phyloP scores from a whole-genome alignment of 2,888 invertebrate genomes.

The Shargacucullia verbasci region DNA sequence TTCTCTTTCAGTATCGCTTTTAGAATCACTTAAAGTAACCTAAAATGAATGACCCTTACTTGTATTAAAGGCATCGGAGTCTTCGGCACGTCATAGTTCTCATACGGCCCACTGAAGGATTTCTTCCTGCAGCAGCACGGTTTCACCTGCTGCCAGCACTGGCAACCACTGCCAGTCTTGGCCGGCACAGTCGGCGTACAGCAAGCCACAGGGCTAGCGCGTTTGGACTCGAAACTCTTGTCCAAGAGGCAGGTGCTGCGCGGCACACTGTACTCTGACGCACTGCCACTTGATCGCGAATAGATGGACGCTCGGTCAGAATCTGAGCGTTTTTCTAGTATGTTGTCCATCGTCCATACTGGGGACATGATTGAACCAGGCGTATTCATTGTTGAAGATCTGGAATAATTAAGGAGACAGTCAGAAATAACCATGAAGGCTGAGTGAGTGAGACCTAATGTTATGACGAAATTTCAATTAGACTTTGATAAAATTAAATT shows the following conservation, averaged over 20 bases:
- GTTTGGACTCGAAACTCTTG: slow-evolving; percentile 86
- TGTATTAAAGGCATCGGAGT: slow-evolving; percentile 89
- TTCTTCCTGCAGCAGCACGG: slow-evolving; percentile 82
- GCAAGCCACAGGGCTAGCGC: slow-evolving; percentile 80
- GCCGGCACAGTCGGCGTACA: slow-evolving; percentile 90
- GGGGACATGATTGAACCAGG: slow-evolving; percentile 87
- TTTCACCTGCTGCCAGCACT: slow-evolving; percentile 80
- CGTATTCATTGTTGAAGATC: slow-evolving; percentile 89
- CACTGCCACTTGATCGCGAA: slow-evolving; percentile 90
- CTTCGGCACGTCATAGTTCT: slow-evolving; percentile 95
- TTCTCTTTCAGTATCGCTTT: too few species aligned
- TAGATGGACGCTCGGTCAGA: slow-evolving; percentile 91
- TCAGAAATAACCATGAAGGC: too few species aligned
- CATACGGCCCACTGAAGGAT: slow-evolving; percentile 90
- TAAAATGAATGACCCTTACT: slow-evolving; percentile 66
- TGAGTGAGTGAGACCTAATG: too few species aligned
- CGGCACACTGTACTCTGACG: slow-evolving; percentile 91
- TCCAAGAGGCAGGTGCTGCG: slow-evolving; percentile 80
- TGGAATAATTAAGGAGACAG: slow-evolving; percentile 62
- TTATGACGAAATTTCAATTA: too few species aligned
- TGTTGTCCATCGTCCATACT: slow-evolving; percentile 89
- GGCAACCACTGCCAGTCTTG: slow-evolving; percentile 78
- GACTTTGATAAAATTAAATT: too few species aligned
- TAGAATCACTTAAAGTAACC: too few species aligned
- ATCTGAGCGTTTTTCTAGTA: slow-evolving; percentile 83